Conservation (phyloP, 2,113 vertebrate genomes). For the Silurus meridionalis region DNA sequence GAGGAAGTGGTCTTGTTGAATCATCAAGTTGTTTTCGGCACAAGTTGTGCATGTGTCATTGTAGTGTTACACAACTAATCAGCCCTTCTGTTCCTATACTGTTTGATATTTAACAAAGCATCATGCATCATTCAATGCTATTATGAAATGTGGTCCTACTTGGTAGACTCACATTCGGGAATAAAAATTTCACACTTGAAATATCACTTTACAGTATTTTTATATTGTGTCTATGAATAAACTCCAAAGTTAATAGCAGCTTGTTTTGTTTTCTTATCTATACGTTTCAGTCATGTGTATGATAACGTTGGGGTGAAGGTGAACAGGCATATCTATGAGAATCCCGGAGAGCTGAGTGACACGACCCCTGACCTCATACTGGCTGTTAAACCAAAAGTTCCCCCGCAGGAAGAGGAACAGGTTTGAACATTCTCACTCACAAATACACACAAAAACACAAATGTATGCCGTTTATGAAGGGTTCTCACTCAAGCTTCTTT, state of each 20-base stretch:
- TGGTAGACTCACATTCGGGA: neutral
- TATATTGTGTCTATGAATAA: neutral
- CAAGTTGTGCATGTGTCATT: constrained; percentile 12
- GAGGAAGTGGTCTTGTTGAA: constrained; percentile 1
- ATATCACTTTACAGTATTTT: neutral
- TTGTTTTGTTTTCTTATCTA: neutral
- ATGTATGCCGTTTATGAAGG: neutral
- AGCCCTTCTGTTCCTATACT: neutral
- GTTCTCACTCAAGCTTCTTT: neutral
- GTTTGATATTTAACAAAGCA: neutral
- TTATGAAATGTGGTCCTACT: neutral
- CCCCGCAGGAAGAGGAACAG: constrained; percentile 56
- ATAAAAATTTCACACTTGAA: neutral
- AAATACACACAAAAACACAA: neutral
- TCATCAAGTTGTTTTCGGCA: constrained; percentile 21
- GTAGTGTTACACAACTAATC: constrained; percentile 21
- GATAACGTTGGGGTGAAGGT: constrained; percentile 63
- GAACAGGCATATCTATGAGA: constrained; percentile 71
- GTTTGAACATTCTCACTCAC: constrained; percentile 29
- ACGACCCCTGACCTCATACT: constrained; percentile 85
- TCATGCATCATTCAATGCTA: neutral
- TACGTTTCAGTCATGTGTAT: constrained; percentile 67
- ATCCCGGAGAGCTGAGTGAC: constrained; percentile 68
- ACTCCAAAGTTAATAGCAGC: neutral
- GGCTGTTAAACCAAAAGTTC: constrained; percentile 74